Evolutionary conservation across 1,140 invertebrate genomes (phyloP).

Genomic region (Glossosoma conforme): DNA sequence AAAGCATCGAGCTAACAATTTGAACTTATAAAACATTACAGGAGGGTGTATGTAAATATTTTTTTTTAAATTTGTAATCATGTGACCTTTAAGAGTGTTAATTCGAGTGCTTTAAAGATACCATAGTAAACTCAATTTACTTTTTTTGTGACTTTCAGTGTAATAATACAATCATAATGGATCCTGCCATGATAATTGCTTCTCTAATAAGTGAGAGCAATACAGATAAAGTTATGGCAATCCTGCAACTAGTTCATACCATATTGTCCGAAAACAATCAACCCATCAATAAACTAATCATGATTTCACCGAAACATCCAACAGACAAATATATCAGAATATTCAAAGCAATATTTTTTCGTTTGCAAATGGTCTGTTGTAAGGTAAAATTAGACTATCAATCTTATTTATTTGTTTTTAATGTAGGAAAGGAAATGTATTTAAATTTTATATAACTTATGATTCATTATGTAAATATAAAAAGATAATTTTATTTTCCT

Average conservation of each 20-base stretch:
- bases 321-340: slow-evolving; percentile 8
- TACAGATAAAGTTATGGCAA: slow-evolving; percentile 15
- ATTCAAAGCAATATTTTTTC: slow-evolving; percentile 20
- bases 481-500: too few species aligned
- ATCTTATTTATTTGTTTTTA: too few species aligned
- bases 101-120: too few species aligned
- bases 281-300: slow-evolving; percentile 6
- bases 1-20: too few species aligned
- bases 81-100: too few species aligned
- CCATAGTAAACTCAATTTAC: too few species aligned
- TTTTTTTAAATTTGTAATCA: too few species aligned
- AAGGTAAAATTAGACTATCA: slow-evolving; percentile 15
- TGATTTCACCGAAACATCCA: slow-evolving; percentile 3
- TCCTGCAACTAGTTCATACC: slow-evolving; percentile 23
- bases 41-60: too few species aligned
- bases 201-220: slow-evolving; percentile 15
- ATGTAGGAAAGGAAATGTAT: too few species aligned
- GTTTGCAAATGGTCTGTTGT: slow-evolving; percentile 28
- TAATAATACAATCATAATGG: slow-evolving; percentile 12
- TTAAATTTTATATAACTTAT: too few species aligned
- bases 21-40: too few species aligned
- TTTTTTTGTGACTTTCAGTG: slow-evolving; percentile 8
- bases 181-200: slow-evolving; percentile 18
- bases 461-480: too few species aligned
- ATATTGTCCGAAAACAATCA: slow-evolving; percentile 7